These are phyloP conservation scores for Scaptomyza pallida DNA, from an alignment of 1,140 invertebrate species.

Conservation along the genomic window DNA sequence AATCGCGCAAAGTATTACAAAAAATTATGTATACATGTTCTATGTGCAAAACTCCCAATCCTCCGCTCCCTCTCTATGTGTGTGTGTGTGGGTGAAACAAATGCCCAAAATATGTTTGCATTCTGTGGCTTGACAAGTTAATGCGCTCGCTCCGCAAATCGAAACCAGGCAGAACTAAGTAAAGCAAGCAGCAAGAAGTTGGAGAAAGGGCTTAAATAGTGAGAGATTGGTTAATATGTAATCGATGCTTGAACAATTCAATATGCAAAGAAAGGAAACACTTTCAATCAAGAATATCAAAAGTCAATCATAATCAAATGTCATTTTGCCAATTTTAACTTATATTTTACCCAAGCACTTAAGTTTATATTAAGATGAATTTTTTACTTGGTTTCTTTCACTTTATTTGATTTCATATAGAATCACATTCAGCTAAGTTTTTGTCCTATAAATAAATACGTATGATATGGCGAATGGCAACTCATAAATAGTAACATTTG, in stretches of 20 bases:
- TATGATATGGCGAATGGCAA: not conserved
- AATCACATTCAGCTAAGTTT: too few species aligned
- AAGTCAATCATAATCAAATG: too few species aligned
- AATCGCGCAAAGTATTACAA: slow-evolving; percentile 76
- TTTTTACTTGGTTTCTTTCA: too few species aligned
- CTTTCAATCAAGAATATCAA: too few species aligned
- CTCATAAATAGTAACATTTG: not conserved
- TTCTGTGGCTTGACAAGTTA: slow-evolving; percentile 82
- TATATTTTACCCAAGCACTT: too few species aligned
- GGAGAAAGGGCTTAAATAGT: not conserved
- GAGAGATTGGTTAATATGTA: not conserved
- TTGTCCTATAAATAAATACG: too few species aligned
- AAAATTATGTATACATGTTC: slow-evolving; percentile 78
- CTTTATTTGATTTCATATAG: too few species aligned
- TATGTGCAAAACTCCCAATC: slow-evolving; percentile 25
- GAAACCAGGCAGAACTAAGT: slow-evolving; percentile 22
- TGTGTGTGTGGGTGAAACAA: slow-evolving; percentile 51
- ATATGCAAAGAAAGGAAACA: too few species aligned
- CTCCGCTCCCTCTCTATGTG: not conserved
- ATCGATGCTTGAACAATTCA: too few species aligned
- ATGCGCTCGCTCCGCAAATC: slow-evolving; percentile 61
- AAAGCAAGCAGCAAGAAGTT: too few species aligned
- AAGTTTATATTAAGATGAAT: too few species aligned
- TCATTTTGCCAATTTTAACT: too few species aligned
- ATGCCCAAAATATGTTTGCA: slow-evolving; percentile 82